Evolutionary conservation across 2,888 invertebrate genomes (phyloP).

Genomic region (Druceiella hillmani): DNA sequence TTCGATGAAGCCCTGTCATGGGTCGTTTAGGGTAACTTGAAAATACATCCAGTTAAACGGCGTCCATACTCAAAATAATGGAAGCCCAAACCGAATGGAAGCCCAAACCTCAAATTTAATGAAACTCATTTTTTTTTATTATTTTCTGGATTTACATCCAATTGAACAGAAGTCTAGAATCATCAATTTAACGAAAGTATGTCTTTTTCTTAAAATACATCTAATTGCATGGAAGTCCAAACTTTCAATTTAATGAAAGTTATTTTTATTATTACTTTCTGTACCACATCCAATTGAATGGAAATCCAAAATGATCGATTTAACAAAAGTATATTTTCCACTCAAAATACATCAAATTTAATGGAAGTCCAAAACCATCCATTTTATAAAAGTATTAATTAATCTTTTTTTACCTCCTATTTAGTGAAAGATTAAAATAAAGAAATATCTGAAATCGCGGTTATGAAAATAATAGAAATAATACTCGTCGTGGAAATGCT

Average conservation of each 20-base stretch:
- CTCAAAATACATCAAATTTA: no score
- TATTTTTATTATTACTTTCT: neutral
- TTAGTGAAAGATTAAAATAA: no score
- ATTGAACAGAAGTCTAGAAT: conserved; percentile 2
- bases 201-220: neutral
- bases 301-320: neutral
- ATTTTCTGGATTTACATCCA: no score
- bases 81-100: neutral
- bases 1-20: conserved; percentile 21
- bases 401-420: no score
- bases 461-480: no score
- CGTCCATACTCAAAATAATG: neutral
- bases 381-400: no score
- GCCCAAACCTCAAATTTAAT: conserved; percentile 3
- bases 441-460: no score
- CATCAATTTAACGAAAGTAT: neutral
- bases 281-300: neutral
- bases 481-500: no score
- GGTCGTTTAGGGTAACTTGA: conserved; percentile 1
- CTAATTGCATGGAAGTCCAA: neutral
- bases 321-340: no score
- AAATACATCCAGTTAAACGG: conserved; percentile 1
- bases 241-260: conserved; percentile 3
- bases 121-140: no score
- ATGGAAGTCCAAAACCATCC: no score